A percentile compares a stretch with the other conserved stretches of the same genome.
These are phyloP conservation scores for Drosophila equinoxialis DNA, from an alignment of 1,140 invertebrate species.

Conservation along the genomic window DNA sequence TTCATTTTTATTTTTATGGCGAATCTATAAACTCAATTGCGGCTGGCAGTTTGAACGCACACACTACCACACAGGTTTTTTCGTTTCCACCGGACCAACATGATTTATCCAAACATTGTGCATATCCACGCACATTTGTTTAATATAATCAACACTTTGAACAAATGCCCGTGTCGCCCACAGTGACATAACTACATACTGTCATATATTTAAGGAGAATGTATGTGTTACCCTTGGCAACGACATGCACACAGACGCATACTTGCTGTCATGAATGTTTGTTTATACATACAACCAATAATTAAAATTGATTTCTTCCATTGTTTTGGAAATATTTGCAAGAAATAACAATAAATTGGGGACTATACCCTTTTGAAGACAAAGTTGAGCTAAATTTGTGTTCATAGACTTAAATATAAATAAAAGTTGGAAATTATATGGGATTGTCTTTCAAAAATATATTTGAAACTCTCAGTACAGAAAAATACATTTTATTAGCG, in stretches of 20 bases:
- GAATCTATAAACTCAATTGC: conserved; percentile 46
- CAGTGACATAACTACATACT: not conserved
- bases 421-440: too few relatives aligned
- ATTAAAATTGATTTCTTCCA: not conserved
- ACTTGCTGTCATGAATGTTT: not conserved
- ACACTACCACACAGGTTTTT: conserved; percentile 24
- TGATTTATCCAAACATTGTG: conserved; percentile 28
- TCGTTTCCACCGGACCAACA: conserved; percentile 19
- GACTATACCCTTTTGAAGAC: not conserved
- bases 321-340: not conserved
- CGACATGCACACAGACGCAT: not conserved
- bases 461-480: too few relatives aligned
- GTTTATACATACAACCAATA: not conserved
- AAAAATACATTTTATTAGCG: too few relatives aligned
- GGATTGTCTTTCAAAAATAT: too few relatives aligned
- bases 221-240: conserved; percentile 7
- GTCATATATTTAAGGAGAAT: not conserved
- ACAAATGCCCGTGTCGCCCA: conserved; percentile 2
- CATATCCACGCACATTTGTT: conserved; percentile 41
- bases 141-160: conserved; percentile 39
- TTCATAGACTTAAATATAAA: too few relatives aligned
- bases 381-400: not conserved
- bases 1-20: conserved; percentile 28
- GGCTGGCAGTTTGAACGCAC: conserved; percentile 11
- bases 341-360: too few relatives aligned